These are phyloP conservation scores for Zaprionus ghesquierei DNA, from an alignment of 1,140 invertebrate genomes.

Conservation along the genomic window DNA sequence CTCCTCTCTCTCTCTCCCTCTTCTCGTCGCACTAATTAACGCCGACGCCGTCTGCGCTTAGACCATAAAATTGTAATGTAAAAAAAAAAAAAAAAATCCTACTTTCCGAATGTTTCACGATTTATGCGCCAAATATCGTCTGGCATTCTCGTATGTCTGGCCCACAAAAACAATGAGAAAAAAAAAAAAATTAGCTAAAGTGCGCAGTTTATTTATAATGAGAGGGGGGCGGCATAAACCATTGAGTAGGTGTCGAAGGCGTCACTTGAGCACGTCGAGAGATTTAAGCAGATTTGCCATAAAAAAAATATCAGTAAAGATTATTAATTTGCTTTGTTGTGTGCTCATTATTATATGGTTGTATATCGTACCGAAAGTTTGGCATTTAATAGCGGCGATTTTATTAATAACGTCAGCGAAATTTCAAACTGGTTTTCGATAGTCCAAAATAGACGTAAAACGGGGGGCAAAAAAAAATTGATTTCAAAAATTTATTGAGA, in stretches of 20 bases:
- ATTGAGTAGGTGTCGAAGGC: slow-evolving; percentile 1
- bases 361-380: slow-evolving; percentile 31
- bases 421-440: slow-evolving; percentile 57
- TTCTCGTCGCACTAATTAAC: slow-evolving; percentile 66
- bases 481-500: slow-evolving; percentile 67
- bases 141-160: slow-evolving; percentile 32
- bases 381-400: slow-evolving; percentile 50
- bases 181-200: slow-evolving; percentile 1
- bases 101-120: slow-evolving; percentile 22
- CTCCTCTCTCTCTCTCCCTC: slow-evolving; percentile 4
- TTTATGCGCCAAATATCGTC: slow-evolving; percentile 47
- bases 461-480: slow-evolving; percentile 15
- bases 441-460: background rate
- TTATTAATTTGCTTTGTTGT: background rate
- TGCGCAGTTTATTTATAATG: slow-evolving; percentile 24
- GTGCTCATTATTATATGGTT: background rate
- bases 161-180: background rate
- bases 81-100: slow-evolving; percentile 33
- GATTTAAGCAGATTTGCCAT: background rate
- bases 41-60: slow-evolving; percentile 32
- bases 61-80: slow-evolving; percentile 47
- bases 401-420: slow-evolving; percentile 41
- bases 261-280: background rate
- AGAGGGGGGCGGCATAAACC: background rate
- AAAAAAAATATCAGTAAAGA: background rate